phyloP scores from a whole-genome alignment of 2,888 invertebrate genomes.

The Stenotaenia linearis region DNA sequence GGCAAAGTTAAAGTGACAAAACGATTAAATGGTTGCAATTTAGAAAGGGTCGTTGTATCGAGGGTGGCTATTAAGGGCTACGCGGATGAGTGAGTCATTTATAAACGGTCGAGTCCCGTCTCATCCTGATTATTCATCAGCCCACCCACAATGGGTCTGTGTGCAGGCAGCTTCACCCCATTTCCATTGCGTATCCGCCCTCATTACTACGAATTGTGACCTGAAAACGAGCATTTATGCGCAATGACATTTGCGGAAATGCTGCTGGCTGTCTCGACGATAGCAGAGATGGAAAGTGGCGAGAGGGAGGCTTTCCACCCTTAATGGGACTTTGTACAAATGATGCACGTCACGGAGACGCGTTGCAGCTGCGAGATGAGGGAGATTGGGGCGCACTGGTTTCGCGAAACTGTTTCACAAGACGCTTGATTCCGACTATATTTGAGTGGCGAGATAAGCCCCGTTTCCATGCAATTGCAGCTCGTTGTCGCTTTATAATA shows the following conservation, averaged over 20 bases:
- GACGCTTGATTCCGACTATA: background rate
- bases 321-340: background rate
- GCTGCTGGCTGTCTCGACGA: background rate
- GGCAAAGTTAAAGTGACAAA: no score
- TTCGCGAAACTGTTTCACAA: background rate
- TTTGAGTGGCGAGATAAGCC: background rate
- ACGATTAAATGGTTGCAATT: background rate
- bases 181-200: background rate
- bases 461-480: background rate
- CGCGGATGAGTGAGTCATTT: slow-evolving; percentile 26
- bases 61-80: slow-evolving; percentile 21
- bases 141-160: slow-evolving; percentile 26
- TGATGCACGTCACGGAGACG: background rate
- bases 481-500: background rate
- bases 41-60: background rate
- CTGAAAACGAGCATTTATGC: background rate
- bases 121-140: slow-evolving; percentile 26
- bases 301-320: background rate
- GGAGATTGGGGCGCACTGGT: background rate
- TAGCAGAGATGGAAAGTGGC: background rate
- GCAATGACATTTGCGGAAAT: background rate
- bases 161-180: slow-evolving; percentile 23
- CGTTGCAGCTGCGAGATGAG: slow-evolving; percentile 6
- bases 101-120: slow-evolving; percentile 20
- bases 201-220: background rate